Conservation (phyloP, 2,113 vertebrate species). For the Ardeotis arabs region DNA sequence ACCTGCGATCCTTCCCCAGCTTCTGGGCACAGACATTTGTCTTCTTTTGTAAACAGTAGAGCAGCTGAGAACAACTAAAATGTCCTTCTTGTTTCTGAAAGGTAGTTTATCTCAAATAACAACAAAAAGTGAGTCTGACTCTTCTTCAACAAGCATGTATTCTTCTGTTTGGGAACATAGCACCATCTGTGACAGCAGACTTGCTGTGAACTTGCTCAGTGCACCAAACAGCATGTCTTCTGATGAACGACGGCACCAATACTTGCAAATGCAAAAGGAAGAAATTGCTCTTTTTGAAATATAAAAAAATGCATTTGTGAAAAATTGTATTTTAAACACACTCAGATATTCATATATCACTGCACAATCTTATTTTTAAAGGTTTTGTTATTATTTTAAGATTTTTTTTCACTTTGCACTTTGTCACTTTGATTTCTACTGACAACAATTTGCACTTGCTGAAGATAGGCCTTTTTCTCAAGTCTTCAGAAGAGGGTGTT, state of each 20-base stretch:
- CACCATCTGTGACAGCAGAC: accelerated
- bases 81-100: neutral
- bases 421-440: neutral
- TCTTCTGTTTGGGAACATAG: neutral
- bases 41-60: too few species aligned
- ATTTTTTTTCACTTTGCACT: neutral
- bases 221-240: neutral
- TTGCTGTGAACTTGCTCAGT: neutral
- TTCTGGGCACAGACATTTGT: too few species aligned
- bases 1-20: too few species aligned
- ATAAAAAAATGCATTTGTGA: neutral
- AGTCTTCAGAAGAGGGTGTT: neutral
- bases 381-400: neutral
- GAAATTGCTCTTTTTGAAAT: neutral
- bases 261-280: neutral
- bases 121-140: neutral
- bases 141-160: neutral
- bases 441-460: neutral
- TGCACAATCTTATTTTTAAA: neutral
- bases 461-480: neutral
- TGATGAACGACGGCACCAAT: neutral
- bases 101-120: neutral
- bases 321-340: neutral
- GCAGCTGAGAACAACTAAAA: too few species aligned
- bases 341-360: neutral